A percentile compares a stretch with the other conserved stretches of the same genome.
These are phyloP conservation scores for Acheta domesticus DNA, from an alignment of 2,888 invertebrate genomes.

Conservation along the genomic window DNA sequence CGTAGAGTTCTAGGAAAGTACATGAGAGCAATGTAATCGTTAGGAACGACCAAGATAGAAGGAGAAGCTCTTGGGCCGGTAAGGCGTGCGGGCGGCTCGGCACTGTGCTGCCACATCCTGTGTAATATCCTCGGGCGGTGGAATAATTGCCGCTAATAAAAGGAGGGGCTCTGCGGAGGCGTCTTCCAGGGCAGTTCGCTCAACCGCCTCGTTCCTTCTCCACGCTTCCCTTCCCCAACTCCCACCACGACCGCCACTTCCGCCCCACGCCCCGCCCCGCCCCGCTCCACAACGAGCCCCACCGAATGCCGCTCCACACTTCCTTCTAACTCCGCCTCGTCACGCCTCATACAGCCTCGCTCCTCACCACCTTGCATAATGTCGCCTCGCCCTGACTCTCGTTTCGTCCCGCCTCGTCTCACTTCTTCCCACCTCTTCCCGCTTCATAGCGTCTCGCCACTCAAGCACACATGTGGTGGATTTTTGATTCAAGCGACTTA, in stretches of 20 bases:
- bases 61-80: too few relatives aligned
- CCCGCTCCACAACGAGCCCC: not conserved
- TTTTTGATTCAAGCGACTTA: too few relatives aligned
- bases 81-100: too few relatives aligned
- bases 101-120: not conserved
- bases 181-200: not conserved
- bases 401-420: not conserved
- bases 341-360: not conserved
- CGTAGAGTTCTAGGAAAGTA: too few relatives aligned
- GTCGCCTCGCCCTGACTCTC: not conserved
- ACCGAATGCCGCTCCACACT: not conserved
- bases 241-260: not conserved
- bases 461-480: not conserved
- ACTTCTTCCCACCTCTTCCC: not conserved
- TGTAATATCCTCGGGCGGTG: not conserved
- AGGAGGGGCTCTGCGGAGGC: not conserved
- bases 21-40: too few relatives aligned
- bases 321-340: not conserved
- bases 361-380: not conserved
- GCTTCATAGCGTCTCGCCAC: not conserved
- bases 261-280: not conserved
- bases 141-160: slow-evolving; percentile 10
- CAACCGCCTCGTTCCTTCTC: not conserved
- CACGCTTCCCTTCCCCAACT: not conserved
- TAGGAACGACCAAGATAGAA: too few relatives aligned